Evolutionary conservation across 2,888 invertebrate species (phyloP).

Genomic region (Papilio protenor): DNA sequence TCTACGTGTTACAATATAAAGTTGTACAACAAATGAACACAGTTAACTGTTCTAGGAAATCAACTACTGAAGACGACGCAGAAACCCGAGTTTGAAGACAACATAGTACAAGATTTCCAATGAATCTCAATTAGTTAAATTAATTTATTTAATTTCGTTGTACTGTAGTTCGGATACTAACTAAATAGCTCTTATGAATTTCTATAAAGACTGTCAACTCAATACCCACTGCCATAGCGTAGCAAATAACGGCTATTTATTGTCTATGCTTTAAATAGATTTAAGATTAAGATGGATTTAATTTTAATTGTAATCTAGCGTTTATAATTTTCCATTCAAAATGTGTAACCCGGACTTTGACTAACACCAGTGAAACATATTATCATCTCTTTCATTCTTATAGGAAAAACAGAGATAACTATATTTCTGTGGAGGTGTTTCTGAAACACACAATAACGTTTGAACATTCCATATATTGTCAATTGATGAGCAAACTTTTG

Average conservation of each 20-base stretch:
- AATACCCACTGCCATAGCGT: slow-evolving; percentile 80
- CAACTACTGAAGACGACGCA: slow-evolving; percentile 83
- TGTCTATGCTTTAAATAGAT: slow-evolving; percentile 67
- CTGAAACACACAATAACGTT: no score
- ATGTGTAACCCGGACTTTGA: no score
- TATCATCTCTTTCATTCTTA: background rate
- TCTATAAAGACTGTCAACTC: slow-evolving; percentile 76
- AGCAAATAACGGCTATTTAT: slow-evolving; percentile 59
- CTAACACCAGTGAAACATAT: background rate
- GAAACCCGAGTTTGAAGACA: slow-evolving; percentile 77
- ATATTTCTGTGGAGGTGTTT: background rate
- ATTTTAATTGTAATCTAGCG: slow-evolving; percentile 36
- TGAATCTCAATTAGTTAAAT: slow-evolving; percentile 80
- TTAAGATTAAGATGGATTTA: slow-evolving; percentile 27
- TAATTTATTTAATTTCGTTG: slow-evolving; percentile 58
- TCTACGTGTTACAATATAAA: background rate
- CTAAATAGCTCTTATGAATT: slow-evolving; percentile 58
- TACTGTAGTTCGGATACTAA: slow-evolving; percentile 45
- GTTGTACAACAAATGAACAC: slow-evolving; percentile 1
- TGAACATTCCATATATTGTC: no score
- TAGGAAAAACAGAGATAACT: background rate
- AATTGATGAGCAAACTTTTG: background rate
- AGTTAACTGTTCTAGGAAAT: slow-evolving; percentile 71
- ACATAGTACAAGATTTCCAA: slow-evolving; percentile 81
- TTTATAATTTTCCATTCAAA: slow-evolving; percentile 29